These are phyloP conservation scores for Coluber constrictor DNA, from an alignment of 2,797 vertebrate species.

Conservation along the genomic window DNA sequence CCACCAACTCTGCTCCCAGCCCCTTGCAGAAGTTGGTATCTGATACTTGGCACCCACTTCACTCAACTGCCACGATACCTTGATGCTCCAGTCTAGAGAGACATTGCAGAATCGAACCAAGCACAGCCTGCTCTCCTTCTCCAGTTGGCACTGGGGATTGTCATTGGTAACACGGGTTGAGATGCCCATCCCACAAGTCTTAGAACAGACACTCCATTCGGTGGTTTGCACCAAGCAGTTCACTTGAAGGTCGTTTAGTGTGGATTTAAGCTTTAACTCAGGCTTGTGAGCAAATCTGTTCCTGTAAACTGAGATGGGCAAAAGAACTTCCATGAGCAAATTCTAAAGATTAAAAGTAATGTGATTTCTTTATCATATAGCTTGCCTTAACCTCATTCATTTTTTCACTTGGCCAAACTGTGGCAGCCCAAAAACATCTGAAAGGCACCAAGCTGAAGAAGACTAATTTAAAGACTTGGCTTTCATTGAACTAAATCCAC, in stretches of 20 bases:
- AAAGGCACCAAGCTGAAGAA: background rate
- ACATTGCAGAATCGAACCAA: slow-evolving; percentile 71
- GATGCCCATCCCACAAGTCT: slow-evolving; percentile 75
- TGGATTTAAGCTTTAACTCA: accelerated
- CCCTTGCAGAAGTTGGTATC: no score
- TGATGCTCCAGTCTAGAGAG: slow-evolving; percentile 62
- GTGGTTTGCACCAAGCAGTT: slow-evolving; percentile 81
- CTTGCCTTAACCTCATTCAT: background rate
- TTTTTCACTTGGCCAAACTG: background rate
- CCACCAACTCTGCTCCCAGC: background rate
- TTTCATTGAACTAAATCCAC: background rate
- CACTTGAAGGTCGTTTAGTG: slow-evolving; percentile 63
- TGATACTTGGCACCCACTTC: background rate
- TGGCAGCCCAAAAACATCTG: background rate
- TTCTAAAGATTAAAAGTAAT: background rate
- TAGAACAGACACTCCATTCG: slow-evolving; percentile 74
- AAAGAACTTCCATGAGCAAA: background rate
- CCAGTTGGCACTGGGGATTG: slow-evolving; percentile 74
- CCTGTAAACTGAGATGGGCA: slow-evolving; percentile 60
- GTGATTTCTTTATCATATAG: background rate
- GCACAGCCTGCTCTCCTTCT: slow-evolving; percentile 76
- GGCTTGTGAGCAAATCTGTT: slow-evolving; percentile 47
- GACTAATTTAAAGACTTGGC: background rate
- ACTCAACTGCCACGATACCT: slow-evolving; percentile 57
- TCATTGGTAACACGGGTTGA: slow-evolving; percentile 76